phyloP scores from a whole-genome alignment of 2,113 vertebrate genomes.

The Cyprinodon variegatus region DNA sequence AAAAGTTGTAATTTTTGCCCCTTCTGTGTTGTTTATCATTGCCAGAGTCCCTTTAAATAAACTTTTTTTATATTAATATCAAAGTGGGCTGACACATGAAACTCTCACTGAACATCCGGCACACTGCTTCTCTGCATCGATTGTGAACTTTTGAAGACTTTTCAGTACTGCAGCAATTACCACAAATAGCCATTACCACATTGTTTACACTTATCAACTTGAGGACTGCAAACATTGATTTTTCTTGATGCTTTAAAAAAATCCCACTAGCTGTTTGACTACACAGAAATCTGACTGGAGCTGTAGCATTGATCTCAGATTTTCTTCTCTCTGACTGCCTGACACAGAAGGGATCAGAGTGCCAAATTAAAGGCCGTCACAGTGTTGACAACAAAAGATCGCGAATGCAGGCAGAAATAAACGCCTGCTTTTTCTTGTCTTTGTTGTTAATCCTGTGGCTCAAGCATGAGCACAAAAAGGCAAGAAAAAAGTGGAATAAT shows the following conservation, averaged over 20 bases:
- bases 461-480: slow-evolving; percentile 7
- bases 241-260: slow-evolving; percentile 37
- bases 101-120: slow-evolving; percentile 33
- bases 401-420: slow-evolving; percentile 24
- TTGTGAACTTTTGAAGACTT: slow-evolving; percentile 34
- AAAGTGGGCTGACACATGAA: slow-evolving; percentile 22
- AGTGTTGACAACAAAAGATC: slow-evolving; percentile 21
- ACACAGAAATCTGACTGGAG: slow-evolving; percentile 28
- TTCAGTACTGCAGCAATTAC: slow-evolving; percentile 46
- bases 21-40: background rate
- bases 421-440: slow-evolving; percentile 13
- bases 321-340: slow-evolving; percentile 35
- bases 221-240: slow-evolving; percentile 55
- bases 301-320: slow-evolving; percentile 54
- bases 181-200: slow-evolving; percentile 50
- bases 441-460: slow-evolving; percentile 49
- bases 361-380: slow-evolving; percentile 37
- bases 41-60: slow-evolving; percentile 14
- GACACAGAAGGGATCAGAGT: slow-evolving; percentile 33
- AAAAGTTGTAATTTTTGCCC: too few species aligned
- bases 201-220: slow-evolving; percentile 63
- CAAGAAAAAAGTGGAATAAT: slow-evolving; percentile 24
- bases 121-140: slow-evolving; percentile 36
- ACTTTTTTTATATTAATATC: slow-evolving; percentile 8
- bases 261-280: slow-evolving; percentile 47